These are phyloP conservation scores for Clarias laeviceps DNA, from an alignment of 2,797 vertebrate genomes.

Conservation along the genomic window DNA sequence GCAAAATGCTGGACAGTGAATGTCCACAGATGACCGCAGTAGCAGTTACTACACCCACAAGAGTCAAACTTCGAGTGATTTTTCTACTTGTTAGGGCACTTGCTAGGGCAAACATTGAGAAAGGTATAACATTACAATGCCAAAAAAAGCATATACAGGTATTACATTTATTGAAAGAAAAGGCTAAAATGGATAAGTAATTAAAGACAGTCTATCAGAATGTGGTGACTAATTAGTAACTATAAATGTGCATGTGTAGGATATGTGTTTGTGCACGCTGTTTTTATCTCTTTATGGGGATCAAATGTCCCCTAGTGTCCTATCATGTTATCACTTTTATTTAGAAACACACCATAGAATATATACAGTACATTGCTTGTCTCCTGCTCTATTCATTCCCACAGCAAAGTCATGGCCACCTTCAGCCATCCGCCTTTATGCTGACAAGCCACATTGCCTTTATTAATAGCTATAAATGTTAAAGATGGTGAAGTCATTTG, in stretches of 20 bases:
- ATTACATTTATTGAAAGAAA: background rate
- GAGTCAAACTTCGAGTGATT: background rate
- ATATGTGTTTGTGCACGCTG: background rate
- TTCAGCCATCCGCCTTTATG: conserved; percentile 30
- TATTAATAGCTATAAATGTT: conserved; percentile 29
- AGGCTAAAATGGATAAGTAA: background rate
- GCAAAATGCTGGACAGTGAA: background rate
- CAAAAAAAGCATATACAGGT: background rate
- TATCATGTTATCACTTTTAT: conserved; percentile 10
- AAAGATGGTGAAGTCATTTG: background rate
- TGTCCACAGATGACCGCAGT: background rate
- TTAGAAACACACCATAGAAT: background rate
- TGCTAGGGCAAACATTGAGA: background rate
- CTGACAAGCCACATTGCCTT: conserved; percentile 18
- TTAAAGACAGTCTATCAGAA: background rate
- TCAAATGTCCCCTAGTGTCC: background rate
- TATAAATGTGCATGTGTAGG: background rate
- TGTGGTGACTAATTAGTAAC: background rate
- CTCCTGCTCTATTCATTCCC: conserved; percentile 3
- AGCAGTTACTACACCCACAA: background rate
- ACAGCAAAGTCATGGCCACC: conserved; percentile 35
- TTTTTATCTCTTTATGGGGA: background rate
- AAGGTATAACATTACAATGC: background rate
- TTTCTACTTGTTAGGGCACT: background rate
- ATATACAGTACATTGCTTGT: background rate